Evolutionary conservation across 1,140 invertebrate species (phyloP).

Genomic region (Apocrypta bakeri): DNA sequence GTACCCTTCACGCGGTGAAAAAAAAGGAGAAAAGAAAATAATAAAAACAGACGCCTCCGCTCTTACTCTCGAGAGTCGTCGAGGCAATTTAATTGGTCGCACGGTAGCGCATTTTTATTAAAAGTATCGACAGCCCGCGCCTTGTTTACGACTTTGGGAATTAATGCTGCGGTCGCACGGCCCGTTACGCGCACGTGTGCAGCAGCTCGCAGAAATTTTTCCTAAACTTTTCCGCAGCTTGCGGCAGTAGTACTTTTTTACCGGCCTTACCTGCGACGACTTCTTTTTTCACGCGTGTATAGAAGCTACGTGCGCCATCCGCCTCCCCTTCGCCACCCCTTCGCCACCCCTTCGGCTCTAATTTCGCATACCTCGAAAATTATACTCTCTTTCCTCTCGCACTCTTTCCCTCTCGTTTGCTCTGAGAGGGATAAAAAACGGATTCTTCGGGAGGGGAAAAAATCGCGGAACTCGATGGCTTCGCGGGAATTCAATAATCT

Average conservation of each 20-base stretch:
- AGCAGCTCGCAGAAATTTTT: conserved; percentile 15
- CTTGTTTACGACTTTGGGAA: conserved; percentile 71
- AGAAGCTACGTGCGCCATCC: too few species aligned
- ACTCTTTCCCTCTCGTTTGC: too few species aligned
- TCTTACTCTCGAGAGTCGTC: conserved; percentile 45
- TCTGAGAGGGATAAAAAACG: not conserved
- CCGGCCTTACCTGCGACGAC: not conserved
- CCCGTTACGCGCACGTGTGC: conserved; percentile 40
- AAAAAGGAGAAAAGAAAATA: conserved; percentile 55
- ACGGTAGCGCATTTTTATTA: conserved; percentile 68
- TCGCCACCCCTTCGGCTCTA: conserved; percentile 9
- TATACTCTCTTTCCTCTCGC: not conserved
- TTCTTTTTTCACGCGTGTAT: too few species aligned
- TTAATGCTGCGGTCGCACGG: conserved; percentile 61
- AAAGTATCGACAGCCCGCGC: conserved; percentile 71
- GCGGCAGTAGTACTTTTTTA: not conserved
- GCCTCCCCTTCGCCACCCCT: too few species aligned
- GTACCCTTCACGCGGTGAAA: conserved; percentile 46
- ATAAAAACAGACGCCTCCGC: conserved; percentile 50
- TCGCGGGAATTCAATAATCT: conserved; percentile 47
- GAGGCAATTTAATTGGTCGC: conserved; percentile 71
- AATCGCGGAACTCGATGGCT: conserved; percentile 33
- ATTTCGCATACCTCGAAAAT: conserved; percentile 36
- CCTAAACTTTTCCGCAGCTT: not conserved
- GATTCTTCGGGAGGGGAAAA: conserved; percentile 29